Conservation (phyloP, 2,888 invertebrate species). For the Epiblema foenella region DNA sequence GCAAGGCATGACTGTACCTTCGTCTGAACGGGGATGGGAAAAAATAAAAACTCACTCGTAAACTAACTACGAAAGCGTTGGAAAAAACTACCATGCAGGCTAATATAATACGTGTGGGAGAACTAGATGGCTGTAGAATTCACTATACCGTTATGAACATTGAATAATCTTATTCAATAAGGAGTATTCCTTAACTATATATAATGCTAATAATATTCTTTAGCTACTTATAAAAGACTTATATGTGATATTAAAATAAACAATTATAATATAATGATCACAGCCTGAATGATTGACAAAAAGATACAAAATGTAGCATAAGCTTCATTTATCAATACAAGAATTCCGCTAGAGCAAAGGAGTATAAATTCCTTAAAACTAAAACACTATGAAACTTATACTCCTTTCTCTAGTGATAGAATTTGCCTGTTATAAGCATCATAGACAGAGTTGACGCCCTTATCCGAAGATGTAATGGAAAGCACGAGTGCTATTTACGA, state of each 20-base stretch:
- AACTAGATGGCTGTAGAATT: slow-evolving; percentile 81
- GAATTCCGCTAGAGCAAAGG: neutral
- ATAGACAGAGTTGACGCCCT: slow-evolving; percentile 1
- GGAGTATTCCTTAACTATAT: neutral
- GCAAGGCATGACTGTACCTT: slow-evolving; percentile 61
- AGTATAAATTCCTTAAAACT: neutral
- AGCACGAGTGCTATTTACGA: slow-evolving; percentile 7
- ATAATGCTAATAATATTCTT: slow-evolving; percentile 9
- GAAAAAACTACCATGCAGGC: slow-evolving; percentile 73
- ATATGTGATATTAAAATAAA: neutral
- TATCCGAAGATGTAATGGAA: slow-evolving; percentile 12
- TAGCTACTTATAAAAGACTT: neutral
- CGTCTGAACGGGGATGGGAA: slow-evolving; percentile 64
- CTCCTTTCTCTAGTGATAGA: neutral
- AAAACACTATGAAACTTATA: neutral
- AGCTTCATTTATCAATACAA: neutral
- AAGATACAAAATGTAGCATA: slow-evolving; percentile 1
- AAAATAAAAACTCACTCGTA: slow-evolving; percentile 53
- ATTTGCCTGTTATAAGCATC: slow-evolving; percentile 2
- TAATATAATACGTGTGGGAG: slow-evolving; percentile 52
- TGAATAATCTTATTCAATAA: neutral
- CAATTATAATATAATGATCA: neutral
- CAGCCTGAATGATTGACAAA: neutral
- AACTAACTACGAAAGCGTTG: slow-evolving; percentile 61
- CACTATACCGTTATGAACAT: slow-evolving; percentile 52